A percentile compares a stretch with the other conserved stretches of the same genome.
These are phyloP conservation scores for Tragopan temminckii DNA, from an alignment of 2,797 vertebrate genomes.

Conservation along the genomic window DNA sequence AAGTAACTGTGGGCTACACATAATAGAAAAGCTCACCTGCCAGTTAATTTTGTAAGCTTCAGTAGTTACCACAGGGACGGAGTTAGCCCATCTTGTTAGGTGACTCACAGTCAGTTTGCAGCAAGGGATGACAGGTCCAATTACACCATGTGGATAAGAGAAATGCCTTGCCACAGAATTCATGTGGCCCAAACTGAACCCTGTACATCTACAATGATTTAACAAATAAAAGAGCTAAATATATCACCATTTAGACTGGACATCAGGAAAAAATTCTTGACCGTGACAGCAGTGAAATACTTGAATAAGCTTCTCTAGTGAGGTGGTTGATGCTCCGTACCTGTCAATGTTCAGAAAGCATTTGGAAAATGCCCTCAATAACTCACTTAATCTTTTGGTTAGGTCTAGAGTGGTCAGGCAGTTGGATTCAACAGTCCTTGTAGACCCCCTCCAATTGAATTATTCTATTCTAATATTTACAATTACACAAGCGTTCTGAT, in stretches of 20 bases:
- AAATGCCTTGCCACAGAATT: not conserved
- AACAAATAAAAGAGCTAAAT: constrained; percentile 10
- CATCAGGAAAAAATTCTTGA: no score
- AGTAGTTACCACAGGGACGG: not conserved
- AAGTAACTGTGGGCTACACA: not conserved
- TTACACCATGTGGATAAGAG: not conserved
- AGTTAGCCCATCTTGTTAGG: not conserved
- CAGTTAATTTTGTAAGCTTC: not conserved
- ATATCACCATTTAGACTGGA: not conserved
- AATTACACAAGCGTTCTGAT: not conserved
- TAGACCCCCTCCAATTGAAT: not conserved
- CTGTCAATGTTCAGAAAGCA: not conserved
- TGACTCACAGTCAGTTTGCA: not conserved
- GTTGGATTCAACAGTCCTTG: not conserved
- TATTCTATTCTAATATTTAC: not conserved
- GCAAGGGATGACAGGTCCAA: not conserved
- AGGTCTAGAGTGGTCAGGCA: not conserved
- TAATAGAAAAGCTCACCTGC: not conserved
- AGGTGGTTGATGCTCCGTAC: no score
- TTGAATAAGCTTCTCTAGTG: no score
- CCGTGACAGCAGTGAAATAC: no score
- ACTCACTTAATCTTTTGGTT: not conserved
- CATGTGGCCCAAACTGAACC: not conserved
- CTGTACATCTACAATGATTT: not conserved
- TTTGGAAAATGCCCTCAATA: not conserved